Base-by-base conservation (phyloP, 1,140 invertebrate genomes). In the Hermatobates lingyangjiaoensis region DNA sequence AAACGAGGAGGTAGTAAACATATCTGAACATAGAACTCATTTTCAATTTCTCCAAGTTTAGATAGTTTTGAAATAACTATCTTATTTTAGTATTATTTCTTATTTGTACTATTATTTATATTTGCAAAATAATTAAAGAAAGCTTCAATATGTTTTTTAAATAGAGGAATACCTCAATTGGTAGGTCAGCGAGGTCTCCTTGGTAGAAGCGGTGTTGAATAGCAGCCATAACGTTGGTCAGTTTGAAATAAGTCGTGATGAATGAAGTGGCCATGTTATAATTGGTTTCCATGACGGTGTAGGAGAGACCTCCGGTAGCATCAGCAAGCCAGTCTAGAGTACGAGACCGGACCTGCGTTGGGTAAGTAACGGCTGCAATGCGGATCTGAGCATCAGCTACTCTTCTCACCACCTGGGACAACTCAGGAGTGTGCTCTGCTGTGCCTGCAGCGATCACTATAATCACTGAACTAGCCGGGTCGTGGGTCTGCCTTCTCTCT, bases 371-470 rank as follows among this genome's bases (percentile, higher is more conserved):
- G 2, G 70, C 68, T 18, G 67, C 64, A n/a, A 72, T 63, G 50
- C 61, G 61, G 3, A 70, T 64, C 48, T 63, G 60, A 15, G 63
- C 54, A 40, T 62, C 59, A 15, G 58, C 62, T 3, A 66, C 59
- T 50, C 64, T 61, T 1, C 62, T 61, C 1, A 63, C 54, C 7
- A 65, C 48, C 27, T 57, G 52, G 25, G 51, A 54, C 7, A 59
- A 30, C n/a, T 58, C 57, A 2, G 56, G 56, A 15, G 53, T 45
- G 48, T 56, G 53, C 27, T 63, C 61, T n/a, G 62, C 59, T 56
- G 69, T 71, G 3, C 70, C 71, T 3, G 70, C 65, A 15, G 70
- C 68, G 40, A 74, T 66, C 4, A 74, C 56, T n/a, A 75, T 63
- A 50, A 75, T 70, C 15, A 74, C 67, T 45, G 71, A 70, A 55